Base-by-base conservation (phyloP, 2,888 invertebrate genomes). In the Tricholauxania praeusta region DNA sequence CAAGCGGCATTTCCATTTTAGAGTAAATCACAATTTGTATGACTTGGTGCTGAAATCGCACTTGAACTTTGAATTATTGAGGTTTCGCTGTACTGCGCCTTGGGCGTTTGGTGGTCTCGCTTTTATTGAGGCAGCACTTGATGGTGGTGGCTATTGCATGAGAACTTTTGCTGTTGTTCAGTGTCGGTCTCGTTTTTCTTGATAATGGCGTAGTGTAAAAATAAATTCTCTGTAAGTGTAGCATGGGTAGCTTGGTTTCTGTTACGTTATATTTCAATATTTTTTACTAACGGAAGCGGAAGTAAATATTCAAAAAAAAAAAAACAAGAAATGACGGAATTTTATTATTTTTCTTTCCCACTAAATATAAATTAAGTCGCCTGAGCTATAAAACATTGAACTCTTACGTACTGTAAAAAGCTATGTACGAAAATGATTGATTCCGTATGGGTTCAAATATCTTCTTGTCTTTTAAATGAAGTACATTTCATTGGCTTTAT, bases 11-110 rank as follows among this genome's bases (percentile, higher is more conserved):
- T 57, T 8, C 57, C 57, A 19, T 19, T 39, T 57, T 8, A 28
- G 10, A 57, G 57, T 57, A 57, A 57, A 22, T 57, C 57, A 57
- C 57, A 57, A 57, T 57, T 57, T 57, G 22, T 57, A 19, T 57
- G 57, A 57, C 22, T 57, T 15, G 22, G 28, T 57, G 57, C 28
- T 57, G 14, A 14, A 57, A 17, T 19, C 57, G 17, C 57, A 57
- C 57, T 57, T 57, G 57, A 57, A 57, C 57, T 28, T 28, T 15
- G 28, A 57, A 28, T 57, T 57, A 57, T 22, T 19, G 57, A 14
- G 57, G 10, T 28, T 57, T 28, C 28, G 22, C 12, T 22, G 28
- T 57, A 28, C 22, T 39, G 10, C 39, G 57, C 57, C 57, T 12
- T 22, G 28, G 57, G 57, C 22, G 57, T 57, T 57, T 22, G 19